A percentile compares a stretch with the other conserved stretches of the same genome.
These are phyloP conservation scores for Scaptomyza cyrtandrae DNA, from an alignment of 2,888 invertebrate species.

Conservation along the genomic window DNA sequence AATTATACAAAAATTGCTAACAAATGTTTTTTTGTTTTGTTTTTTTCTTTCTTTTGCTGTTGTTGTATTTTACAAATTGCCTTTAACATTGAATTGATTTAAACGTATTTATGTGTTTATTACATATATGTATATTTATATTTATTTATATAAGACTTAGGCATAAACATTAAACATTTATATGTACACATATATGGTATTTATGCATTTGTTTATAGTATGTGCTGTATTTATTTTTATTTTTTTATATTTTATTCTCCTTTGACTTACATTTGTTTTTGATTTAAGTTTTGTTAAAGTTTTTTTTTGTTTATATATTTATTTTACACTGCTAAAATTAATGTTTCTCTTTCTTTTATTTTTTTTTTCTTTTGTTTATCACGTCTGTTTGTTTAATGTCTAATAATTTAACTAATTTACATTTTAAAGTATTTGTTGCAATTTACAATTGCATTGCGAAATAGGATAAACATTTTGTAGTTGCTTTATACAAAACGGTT, in stretches of 20 bases:
- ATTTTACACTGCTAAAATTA: constrained; percentile 65
- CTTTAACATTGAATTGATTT: constrained; percentile 74
- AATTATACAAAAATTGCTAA: constrained; percentile 79
- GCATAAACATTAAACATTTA: constrained; percentile 67
- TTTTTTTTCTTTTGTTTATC: constrained; percentile 63
- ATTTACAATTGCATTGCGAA: constrained; percentile 75
- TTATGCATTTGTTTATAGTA: constrained; percentile 22
- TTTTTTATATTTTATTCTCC: constrained; percentile 10
- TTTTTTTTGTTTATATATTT: constrained; percentile 25
- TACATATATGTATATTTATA: constrained; percentile 25
- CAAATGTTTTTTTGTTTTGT: constrained; percentile 53
- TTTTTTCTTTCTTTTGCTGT: neutral
- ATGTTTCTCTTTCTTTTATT: constrained; percentile 10
- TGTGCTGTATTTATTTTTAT: constrained; percentile 34
- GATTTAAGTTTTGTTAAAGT: constrained; percentile 14
- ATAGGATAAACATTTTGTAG: constrained; percentile 66
- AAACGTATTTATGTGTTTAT: constrained; percentile 39
- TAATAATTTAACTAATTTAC: constrained; percentile 80
- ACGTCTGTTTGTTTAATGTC: constrained; percentile 77
- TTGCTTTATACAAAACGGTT: constrained; percentile 46
- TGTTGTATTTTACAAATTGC: constrained; percentile 69
- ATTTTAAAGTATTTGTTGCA: constrained; percentile 66
- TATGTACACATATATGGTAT: constrained; percentile 30
- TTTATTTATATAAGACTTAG: constrained; percentile 68
- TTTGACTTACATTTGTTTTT: constrained; percentile 46